Conservation (phyloP, 2,113 vertebrate genomes). For the Equus przewalskii region DNA sequence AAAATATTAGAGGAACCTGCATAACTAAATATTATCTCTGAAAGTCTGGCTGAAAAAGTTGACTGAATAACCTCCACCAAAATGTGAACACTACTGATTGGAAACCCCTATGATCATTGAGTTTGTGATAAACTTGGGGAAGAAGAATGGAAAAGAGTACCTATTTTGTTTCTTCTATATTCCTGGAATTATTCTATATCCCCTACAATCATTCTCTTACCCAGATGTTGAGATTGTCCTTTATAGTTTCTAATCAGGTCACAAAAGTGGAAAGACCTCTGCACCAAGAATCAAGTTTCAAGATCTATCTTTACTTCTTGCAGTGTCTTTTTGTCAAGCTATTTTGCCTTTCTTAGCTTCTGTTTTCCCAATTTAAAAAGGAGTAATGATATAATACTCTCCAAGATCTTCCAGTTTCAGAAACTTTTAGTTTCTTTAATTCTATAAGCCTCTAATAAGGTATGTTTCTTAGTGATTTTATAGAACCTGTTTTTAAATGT, state of each 20-base stretch:
- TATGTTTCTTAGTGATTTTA: not conserved
- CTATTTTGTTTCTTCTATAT: fast-evolving
- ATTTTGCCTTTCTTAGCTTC: not conserved
- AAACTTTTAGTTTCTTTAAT: not conserved
- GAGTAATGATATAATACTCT: not conserved
- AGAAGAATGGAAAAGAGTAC: not conserved
- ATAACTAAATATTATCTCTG: not conserved
- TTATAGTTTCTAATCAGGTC: not conserved
- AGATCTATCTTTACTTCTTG: not conserved
- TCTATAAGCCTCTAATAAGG: not conserved
- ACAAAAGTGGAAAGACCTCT: not conserved
- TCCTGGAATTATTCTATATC: not conserved
- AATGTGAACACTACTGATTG: not conserved
- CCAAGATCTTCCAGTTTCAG: not conserved
- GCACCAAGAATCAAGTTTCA: not conserved
- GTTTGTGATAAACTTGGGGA: not conserved
- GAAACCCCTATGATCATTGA: not conserved
- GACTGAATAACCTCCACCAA: not conserved
- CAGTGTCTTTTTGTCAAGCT: not conserved
- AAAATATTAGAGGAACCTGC: not conserved
- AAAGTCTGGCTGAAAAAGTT: not conserved
- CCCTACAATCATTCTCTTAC: not conserved
- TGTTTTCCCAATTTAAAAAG: not conserved
- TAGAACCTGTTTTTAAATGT: not conserved
- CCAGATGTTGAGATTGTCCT: not conserved